A percentile compares a stretch with the other conserved stretches of the same genome.
These are phyloP conservation scores for Acanthurus lineatus DNA, from an alignment of 2,797 vertebrate species.

Conservation along the genomic window DNA sequence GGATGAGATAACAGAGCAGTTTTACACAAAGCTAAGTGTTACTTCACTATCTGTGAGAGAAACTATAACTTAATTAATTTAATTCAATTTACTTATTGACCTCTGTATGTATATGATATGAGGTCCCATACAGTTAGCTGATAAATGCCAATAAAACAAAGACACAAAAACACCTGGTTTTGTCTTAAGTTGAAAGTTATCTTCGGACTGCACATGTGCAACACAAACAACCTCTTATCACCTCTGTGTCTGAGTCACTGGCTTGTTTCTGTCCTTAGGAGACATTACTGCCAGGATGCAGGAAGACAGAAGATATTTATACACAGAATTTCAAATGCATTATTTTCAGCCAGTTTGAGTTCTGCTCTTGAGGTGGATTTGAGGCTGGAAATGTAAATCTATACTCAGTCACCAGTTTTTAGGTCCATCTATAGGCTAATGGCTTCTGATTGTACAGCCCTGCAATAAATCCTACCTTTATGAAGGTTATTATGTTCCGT, in stretches of 20 bases:
- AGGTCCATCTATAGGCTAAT: neutral
- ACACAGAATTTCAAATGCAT: neutral
- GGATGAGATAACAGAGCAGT: too few relatives aligned
- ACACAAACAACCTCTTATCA: neutral
- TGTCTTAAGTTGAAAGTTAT: too few relatives aligned
- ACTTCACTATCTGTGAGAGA: too few relatives aligned
- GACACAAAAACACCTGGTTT: too few relatives aligned
- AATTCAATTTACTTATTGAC: too few relatives aligned
- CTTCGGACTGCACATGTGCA: too few relatives aligned
- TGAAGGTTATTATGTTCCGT: neutral
- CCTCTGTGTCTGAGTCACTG: neutral
- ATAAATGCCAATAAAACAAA: neutral
- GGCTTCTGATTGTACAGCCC: neutral
- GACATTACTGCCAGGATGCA: neutral
- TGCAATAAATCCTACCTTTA: neutral
- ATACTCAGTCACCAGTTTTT: neutral
- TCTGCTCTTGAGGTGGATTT: neutral
- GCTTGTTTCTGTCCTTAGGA: neutral
- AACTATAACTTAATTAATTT: too few relatives aligned
- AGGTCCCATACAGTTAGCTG: too few relatives aligned
- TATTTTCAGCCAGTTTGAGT: neutral
- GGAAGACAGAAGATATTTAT: too few relatives aligned
- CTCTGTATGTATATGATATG: too few relatives aligned
- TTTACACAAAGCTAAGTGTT: too few relatives aligned
- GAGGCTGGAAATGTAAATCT: constrained; percentile 4